Percentiles rank a stretch among this genome's conserved stretches.
These are phyloP conservation scores for Scrobipalpa costella DNA, from an alignment of 2,888 invertebrate genomes.

Conservation along the genomic window DNA sequence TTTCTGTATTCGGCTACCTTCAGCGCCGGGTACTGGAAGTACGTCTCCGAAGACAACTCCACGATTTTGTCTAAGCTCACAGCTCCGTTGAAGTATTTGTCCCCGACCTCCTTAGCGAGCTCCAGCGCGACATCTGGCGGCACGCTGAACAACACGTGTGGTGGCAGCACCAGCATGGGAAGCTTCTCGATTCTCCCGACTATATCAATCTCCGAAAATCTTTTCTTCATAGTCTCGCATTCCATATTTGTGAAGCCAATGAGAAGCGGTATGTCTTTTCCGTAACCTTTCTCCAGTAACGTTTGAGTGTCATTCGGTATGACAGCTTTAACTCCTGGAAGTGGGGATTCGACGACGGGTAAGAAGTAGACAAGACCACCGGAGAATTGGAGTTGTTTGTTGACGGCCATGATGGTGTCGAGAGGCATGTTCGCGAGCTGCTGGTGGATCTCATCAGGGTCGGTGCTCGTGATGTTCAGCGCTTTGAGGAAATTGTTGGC, in stretches of 20 bases:
- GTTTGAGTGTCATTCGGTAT: constrained; percentile 62
- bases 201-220: constrained; percentile 54
- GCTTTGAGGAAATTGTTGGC: constrained; percentile 52
- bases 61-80: constrained; percentile 52
- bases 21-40: constrained; percentile 60
- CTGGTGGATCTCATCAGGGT: constrained; percentile 53
- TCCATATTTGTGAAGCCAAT: constrained; percentile 64
- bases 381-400: constrained; percentile 49
- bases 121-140: constrained; percentile 38
- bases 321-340: constrained; percentile 57
- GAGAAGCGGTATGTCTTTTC: constrained; percentile 58
- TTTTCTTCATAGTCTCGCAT: constrained; percentile 59
- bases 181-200: constrained; percentile 44
- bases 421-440: constrained; percentile 54
- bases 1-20: constrained; percentile 49
- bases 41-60: constrained; percentile 53
- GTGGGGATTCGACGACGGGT: constrained; percentile 60
- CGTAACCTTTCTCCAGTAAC: constrained; percentile 53
- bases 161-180: constrained; percentile 48
- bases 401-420: constrained; percentile 55
- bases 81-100: constrained; percentile 52
- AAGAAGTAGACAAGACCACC: constrained; percentile 57
- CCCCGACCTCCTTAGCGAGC: constrained; percentile 43
- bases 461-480: constrained; percentile 67
- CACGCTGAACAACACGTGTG: constrained; percentile 44